Evolutionary conservation across 2,888 invertebrate genomes (phyloP), one percentile per base, ranked within the genome.

Genomic region (Agonum fuliginosum): DNA sequence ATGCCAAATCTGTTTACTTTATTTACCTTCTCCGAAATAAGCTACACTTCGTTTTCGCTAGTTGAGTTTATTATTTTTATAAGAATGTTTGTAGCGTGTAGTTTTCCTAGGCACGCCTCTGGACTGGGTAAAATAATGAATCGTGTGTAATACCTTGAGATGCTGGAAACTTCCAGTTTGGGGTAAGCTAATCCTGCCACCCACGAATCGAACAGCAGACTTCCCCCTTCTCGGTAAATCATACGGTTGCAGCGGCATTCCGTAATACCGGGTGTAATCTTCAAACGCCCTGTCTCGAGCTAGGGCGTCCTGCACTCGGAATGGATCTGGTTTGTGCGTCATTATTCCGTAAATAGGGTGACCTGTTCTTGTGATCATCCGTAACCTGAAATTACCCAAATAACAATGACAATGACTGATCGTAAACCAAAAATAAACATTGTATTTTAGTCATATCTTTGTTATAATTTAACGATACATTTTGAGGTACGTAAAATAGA

Each of bases 261-360:
- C 89, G 81, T 89, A 90, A 67, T 89, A 83, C 41, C 88, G 87
- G 4, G 87, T 86, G 27, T 89, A 86, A 81, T 90, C 90, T 80
- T 91, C 90, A 79, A 89, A 88, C 0, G 88, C 86, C 67, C 88
- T 86, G 70, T 87, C 84, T 20, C 89, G 84, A 77, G 88, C 88
- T 0, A 89, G 84, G 10, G 84, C 78, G 51, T 85, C 84, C 20
- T 83, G 87, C 80, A 82, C 86, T 58, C 84, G 84, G 41, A 86
- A 85, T n/a, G 87, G 88, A 0, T 93, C 93, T 1, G 93, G 92
- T 79, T 93, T 92, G 81, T 92, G 93, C 5, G 94, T 89, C 43
- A 94, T 89, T 10, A 92, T 89, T 0, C 95, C 95, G 83, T 92
- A 95, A 1, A 94, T 90, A 37, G 93, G 93, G n/a, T n/a, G n/a